Percentiles rank a stretch among this genome's conserved stretches.
Evolutionary conservation across 2,113 vertebrate species (phyloP).

Genomic region (Blennius ocellaris): DNA sequence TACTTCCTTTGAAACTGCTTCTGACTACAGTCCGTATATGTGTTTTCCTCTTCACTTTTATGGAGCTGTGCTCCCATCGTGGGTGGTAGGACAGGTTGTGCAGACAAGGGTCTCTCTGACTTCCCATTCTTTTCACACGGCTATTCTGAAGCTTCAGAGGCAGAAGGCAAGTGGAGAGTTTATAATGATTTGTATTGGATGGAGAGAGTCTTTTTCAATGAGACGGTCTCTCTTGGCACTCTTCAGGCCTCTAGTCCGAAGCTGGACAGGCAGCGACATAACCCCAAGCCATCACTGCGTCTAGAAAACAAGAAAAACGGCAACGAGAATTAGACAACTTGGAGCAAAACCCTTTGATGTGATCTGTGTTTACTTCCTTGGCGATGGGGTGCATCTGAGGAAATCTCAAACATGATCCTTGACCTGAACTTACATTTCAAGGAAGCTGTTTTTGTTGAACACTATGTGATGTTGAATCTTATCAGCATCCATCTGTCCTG

Average conservation of each 20-base stretch:
- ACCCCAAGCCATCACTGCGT: slow-evolving; percentile 75
- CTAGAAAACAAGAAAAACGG: slow-evolving; percentile 15
- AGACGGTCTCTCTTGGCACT: slow-evolving; percentile 57
- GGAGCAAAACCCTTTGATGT: not conserved
- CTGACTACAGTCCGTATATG: slow-evolving; percentile 25
- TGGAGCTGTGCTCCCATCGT: slow-evolving; percentile 74
- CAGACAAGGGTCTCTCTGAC: slow-evolving; percentile 74
- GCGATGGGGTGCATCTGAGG: not conserved
- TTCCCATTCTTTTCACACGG: slow-evolving; percentile 65
- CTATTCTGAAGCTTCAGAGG: slow-evolving; percentile 35
- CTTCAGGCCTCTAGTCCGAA: slow-evolving; percentile 66
- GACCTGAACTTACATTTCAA: slow-evolving; percentile 22
- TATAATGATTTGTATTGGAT: slow-evolving; percentile 8
- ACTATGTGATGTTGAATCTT: slow-evolving; percentile 33
- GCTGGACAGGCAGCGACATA: slow-evolving; percentile 41
- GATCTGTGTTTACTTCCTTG: not conserved
- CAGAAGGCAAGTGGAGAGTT: slow-evolving; percentile 33
- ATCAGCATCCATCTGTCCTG: slow-evolving; percentile 44
- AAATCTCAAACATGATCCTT: not conserved
- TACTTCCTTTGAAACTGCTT: slow-evolving; percentile 36
- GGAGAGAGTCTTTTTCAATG: slow-evolving; percentile 22
- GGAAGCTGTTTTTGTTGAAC: slow-evolving; percentile 23
- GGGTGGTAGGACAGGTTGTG: slow-evolving; percentile 85
- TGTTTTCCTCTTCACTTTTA: slow-evolving; percentile 50
- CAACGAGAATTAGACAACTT: slow-evolving; percentile 20